Evolutionary conservation across 2,888 invertebrate genomes (phyloP).

Genomic region (Tetrapedia diversipes): DNA sequence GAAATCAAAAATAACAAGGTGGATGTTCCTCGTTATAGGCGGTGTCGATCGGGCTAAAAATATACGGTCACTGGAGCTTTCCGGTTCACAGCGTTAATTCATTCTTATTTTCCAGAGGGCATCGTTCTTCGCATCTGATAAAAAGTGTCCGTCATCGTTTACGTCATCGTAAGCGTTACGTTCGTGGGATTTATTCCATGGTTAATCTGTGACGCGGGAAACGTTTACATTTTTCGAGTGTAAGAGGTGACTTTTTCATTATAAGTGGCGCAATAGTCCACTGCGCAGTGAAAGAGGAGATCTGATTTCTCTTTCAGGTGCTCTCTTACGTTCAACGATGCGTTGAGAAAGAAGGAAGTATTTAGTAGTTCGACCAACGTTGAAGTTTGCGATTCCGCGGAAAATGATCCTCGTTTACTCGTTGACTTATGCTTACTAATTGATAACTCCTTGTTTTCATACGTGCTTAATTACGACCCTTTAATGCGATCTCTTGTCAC

Average conservation of each 20-base stretch:
- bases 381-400: not conserved
- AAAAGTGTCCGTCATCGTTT: conserved; percentile 12
- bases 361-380: not conserved
- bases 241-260: not conserved
- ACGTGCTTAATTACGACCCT: conserved; percentile 18
- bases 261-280: not conserved
- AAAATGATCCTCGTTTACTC: not conserved
- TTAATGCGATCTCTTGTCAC: conserved; percentile 11
- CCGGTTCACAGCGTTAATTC: conserved; percentile 2
- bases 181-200: not conserved
- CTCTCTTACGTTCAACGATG: not conserved
- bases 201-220: not conserved
- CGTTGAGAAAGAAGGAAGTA: not conserved
- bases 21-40: not conserved
- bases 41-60: conserved; percentile 12
- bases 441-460: conserved; percentile 6
- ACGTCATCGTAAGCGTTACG: not conserved
- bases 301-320: not conserved
- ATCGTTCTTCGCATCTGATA: conserved; percentile 4
- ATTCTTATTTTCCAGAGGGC: conserved; percentile 20
- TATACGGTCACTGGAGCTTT: conserved; percentile 8
- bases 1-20: conserved; percentile 24
- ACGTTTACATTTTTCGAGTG: not conserved
- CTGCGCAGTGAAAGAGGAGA: not conserved
- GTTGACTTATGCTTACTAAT: no score